Base-by-base conservation (phyloP, 2,888 invertebrate genomes). In the Acronicta psi region DNA sequence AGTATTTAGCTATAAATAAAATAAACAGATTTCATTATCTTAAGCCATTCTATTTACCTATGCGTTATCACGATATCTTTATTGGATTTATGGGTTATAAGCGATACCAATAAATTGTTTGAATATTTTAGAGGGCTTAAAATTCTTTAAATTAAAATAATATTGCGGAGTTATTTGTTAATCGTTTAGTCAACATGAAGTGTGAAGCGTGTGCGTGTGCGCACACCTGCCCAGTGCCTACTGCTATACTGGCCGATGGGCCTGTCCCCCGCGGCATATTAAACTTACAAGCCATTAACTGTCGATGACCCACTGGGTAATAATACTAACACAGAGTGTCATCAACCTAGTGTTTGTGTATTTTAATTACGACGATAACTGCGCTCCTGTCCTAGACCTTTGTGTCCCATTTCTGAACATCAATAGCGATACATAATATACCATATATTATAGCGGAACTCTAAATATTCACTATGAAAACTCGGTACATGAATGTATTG, bases 271-370 rank as follows among this genome's bases (percentile, higher is more conserved):
- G 71, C 64, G 77, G 77, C 74, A 76, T 56, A 55, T 49, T 25
- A 55, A 62, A 37, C 66, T 46, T 36, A 47, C 57, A 57, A 54
- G 53, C 42, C 53, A 43, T 51, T 45, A n/a, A 51, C 59, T 64
- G 73, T 73, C 68, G 62, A 59, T 75, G 77, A 76, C 77, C 68
- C 52, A 52, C 53, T 54, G 51, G 52, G 49, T 76, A 71, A 62
- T 69, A 71, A 73, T 71, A 71, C 57, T 36, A 52, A 29, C 20
- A 38, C 43, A 57, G 57, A 44, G 46, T 73, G 73, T 73, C 73
- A 71, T 60, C 73, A 64, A 73, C 64, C 69, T 52, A 57, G 59
- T 73, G 64, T 69, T 73, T 68, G 47, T 60, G 23, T 45, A 47
- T 29, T 49, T 63, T 40, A 36, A 59, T 52, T 56, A 20, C 47